phyloP scores from a whole-genome alignment of 2,888 invertebrate genomes.

The Elgonia sp. region DNA sequence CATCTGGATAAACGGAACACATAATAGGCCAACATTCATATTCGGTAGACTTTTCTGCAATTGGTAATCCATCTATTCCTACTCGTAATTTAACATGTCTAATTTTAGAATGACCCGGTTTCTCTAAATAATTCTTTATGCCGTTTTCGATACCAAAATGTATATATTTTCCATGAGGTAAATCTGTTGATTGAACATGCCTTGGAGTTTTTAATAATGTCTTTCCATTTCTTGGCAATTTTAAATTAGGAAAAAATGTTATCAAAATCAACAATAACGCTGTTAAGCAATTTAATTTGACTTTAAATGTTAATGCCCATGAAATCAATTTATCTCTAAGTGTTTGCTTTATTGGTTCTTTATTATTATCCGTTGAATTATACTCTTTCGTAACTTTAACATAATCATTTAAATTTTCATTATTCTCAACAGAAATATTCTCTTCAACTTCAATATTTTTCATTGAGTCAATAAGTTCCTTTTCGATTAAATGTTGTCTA shows the following conservation, averaged over 20 bases:
- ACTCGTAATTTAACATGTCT: neutral
- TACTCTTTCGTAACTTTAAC: no score
- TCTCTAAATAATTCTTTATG: neutral
- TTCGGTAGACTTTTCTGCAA: slow-evolving; percentile 22
- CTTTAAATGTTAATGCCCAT: no score
- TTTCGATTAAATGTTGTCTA: no score
- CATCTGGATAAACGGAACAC: slow-evolving; percentile 13
- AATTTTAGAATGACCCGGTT: slow-evolving; percentile 8
- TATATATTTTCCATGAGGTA: slow-evolving; percentile 6
- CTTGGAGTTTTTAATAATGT: slow-evolving; percentile 24
- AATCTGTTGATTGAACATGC: neutral
- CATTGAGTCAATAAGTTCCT: no score
- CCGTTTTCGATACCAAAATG: slow-evolving; percentile 12
- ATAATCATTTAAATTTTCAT: no score
- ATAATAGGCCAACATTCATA: slow-evolving; percentile 42
- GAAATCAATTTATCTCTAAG: no score
- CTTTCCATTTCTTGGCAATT: slow-evolving; percentile 22
- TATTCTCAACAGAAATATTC: no score
- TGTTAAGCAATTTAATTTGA: slow-evolving; percentile 13
- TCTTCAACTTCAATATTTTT: no score
- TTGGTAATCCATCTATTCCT: slow-evolving; percentile 39
- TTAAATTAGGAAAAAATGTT: neutral
- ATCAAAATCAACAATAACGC: neutral
- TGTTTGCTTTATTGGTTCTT: no score
- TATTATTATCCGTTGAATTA: no score